Conservation (phyloP, 2,797 vertebrate species). For the Notoglanidium macrostoma region DNA sequence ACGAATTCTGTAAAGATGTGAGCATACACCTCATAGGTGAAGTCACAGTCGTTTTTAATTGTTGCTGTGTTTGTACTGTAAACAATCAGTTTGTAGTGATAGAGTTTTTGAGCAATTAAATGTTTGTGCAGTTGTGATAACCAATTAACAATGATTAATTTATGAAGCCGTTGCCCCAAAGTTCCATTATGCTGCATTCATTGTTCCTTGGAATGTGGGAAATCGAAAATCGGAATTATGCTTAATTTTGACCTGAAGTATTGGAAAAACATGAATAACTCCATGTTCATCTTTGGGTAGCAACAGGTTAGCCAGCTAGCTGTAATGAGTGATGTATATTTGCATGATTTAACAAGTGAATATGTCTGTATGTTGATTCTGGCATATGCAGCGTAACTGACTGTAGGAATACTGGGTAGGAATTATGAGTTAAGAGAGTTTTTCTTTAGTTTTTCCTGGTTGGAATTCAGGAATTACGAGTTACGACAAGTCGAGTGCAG, state of each 20-base stretch:
- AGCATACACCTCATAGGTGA: too few relatives aligned
- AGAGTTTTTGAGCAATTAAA: neutral
- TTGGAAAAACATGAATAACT: too few relatives aligned
- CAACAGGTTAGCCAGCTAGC: too few relatives aligned
- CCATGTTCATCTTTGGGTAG: too few relatives aligned
- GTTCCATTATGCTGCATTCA: neutral
- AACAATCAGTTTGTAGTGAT: neutral
- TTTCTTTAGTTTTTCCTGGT: neutral
- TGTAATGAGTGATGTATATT: too few relatives aligned
- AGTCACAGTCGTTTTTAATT: too few relatives aligned
- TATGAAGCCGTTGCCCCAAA: neutral
- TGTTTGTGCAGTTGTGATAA: neutral
- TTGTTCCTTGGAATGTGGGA: neutral
- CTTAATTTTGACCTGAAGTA: neutral
- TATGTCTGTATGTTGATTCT: neutral
- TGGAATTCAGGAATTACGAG: neutral
- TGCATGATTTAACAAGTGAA: neutral
- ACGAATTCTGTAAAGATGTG: too few relatives aligned
- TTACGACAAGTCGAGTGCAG: neutral
- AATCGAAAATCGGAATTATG: too few relatives aligned
- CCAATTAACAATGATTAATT: neutral
- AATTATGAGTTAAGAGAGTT: neutral
- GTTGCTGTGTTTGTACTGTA: neutral
- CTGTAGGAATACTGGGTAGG: neutral
- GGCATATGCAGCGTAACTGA: neutral